phyloP scores from a whole-genome alignment of 2,113 vertebrate species.

The Crotalus tigris region DNA sequence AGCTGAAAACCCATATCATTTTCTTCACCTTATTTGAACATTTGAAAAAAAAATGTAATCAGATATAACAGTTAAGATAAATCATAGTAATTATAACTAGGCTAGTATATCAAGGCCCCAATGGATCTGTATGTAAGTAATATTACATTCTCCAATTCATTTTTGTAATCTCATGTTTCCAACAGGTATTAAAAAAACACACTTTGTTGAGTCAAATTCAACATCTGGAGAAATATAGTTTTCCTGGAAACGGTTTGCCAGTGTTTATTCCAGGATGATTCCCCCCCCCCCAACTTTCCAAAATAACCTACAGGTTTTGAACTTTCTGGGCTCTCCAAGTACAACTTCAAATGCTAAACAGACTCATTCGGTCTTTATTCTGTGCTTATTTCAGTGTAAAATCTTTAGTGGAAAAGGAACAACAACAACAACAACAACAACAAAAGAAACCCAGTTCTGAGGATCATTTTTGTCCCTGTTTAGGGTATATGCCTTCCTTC shows the following conservation, averaged over 20 bases:
- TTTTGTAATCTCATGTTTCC: not conserved
- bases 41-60: not conserved
- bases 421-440: not conserved
- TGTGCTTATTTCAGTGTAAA: not conserved
- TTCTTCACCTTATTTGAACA: not conserved
- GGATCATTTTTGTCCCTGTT: slow-evolving; percentile 2
- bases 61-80: not conserved
- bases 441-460: not conserved
- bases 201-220: not conserved
- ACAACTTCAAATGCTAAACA: not conserved
- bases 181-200: not conserved
- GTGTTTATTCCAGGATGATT: not conserved
- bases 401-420: not conserved
- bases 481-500: not conserved
- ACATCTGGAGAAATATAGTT: not conserved
- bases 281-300: not conserved
- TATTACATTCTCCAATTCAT: not conserved
- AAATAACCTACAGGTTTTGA: not conserved
- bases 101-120: not conserved
- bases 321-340: not conserved
- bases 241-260: not conserved
- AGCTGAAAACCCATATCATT: not conserved
- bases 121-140: not conserved
- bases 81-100: not conserved
- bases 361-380: not conserved